Conservation (phyloP, 1,140 invertebrate genomes). For the Eufriesea mexicana region DNA sequence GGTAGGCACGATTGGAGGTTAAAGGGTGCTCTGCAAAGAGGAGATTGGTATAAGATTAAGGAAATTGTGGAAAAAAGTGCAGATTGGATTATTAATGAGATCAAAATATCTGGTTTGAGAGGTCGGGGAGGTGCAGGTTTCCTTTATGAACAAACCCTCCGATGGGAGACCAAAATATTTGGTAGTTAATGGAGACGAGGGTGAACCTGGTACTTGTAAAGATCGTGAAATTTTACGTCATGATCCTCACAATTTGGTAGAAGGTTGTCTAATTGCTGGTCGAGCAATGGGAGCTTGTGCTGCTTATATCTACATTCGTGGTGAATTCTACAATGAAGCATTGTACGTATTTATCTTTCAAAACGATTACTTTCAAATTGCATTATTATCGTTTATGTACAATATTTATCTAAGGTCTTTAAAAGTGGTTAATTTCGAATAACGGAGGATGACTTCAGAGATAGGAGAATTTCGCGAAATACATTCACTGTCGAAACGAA, state of each 20-base stretch:
- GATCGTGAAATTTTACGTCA: constrained; percentile 99
- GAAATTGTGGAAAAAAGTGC: constrained; percentile 97
- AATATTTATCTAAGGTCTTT: too few relatives aligned
- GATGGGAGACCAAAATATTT: constrained; percentile 99
- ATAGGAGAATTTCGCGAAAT: too few relatives aligned
- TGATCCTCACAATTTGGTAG: constrained; percentile 98
- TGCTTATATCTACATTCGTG: constrained; percentile 99
- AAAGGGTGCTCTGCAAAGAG: constrained; percentile 95
- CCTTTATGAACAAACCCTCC: constrained; percentile 99
- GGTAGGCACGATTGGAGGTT: constrained; percentile 98
- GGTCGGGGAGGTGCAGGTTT: constrained; percentile 99
- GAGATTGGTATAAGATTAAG: constrained; percentile 99
- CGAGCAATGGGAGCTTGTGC: constrained; percentile 97
- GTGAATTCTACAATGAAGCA: constrained; percentile 99
- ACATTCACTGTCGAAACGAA: too few relatives aligned
- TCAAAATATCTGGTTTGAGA: constrained; percentile 96
- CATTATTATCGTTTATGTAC: too few relatives aligned
- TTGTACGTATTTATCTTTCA: too few relatives aligned
- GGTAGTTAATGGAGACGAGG: constrained; percentile 99
- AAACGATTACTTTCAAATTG: too few relatives aligned
- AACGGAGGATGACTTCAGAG: too few relatives aligned
- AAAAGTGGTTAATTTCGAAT: too few relatives aligned
- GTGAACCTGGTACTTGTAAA: constrained; percentile 99
- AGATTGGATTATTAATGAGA: constrained; percentile 99
- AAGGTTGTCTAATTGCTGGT: constrained; percentile 98